phyloP scores from a whole-genome alignment of 2,797 vertebrate species.

The Octomys mimax region DNA sequence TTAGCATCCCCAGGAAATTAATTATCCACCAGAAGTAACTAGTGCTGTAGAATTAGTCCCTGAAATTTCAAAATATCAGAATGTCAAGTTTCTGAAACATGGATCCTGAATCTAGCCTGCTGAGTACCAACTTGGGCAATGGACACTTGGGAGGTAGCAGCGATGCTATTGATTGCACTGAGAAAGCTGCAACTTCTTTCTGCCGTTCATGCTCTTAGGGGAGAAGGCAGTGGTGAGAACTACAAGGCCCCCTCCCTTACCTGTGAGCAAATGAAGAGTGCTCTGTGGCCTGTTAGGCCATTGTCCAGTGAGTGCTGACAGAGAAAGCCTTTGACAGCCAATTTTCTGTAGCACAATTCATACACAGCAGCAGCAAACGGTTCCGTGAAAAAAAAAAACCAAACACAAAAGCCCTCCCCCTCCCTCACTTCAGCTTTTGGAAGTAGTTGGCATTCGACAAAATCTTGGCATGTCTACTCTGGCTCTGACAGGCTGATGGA shows the following conservation, averaged over 20 bases:
- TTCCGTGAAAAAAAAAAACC: neutral
- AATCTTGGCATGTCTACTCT: neutral
- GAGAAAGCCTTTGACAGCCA: neutral
- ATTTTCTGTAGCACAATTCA: neutral
- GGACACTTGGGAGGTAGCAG: neutral
- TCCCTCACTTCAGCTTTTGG: neutral
- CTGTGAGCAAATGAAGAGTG: conserved; percentile 57
- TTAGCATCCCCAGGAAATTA: neutral
- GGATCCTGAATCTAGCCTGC: neutral
- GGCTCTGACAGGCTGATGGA: neutral
- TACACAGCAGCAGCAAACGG: neutral
- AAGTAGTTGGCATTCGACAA: conserved; percentile 35
- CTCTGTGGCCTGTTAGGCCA: neutral
- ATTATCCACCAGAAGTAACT: neutral
- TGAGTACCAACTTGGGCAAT: neutral
- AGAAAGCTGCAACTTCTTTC: conserved; percentile 14
- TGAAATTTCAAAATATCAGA: neutral
- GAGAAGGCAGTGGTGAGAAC: neutral
- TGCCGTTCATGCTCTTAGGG: neutral
- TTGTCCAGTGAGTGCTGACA: neutral
- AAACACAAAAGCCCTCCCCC: neutral
- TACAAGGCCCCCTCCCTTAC: neutral
- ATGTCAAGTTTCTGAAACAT: neutral
- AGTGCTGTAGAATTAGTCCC: neutral
- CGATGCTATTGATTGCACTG: neutral